Evolutionary conservation across 2,888 invertebrate species (phyloP).

Genomic region (Chloromyia formosa): DNA sequence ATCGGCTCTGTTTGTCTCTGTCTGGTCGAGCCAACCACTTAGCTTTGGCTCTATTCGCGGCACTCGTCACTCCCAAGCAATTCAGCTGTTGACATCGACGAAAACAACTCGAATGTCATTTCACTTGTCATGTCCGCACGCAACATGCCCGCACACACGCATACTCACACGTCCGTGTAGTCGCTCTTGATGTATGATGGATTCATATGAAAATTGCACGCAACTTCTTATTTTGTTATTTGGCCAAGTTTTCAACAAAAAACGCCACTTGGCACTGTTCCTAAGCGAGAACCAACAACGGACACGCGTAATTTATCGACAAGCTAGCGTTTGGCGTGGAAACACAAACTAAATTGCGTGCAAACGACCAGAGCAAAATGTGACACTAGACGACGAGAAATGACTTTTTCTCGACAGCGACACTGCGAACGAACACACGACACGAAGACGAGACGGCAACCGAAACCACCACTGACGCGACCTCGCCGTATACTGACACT

Average conservation of each 20-base stretch:
- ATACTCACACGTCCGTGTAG: neutral
- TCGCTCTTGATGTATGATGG: neutral
- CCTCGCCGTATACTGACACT: neutral
- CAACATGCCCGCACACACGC: neutral
- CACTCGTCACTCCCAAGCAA: slow-evolving; percentile 1
- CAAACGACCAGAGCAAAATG: neutral
- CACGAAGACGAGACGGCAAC: slow-evolving; percentile 16
- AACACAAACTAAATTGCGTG: neutral
- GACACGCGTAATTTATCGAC: neutral
- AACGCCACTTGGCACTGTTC: neutral
- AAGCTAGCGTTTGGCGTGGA: neutral
- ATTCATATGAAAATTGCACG: slow-evolving; percentile 36
- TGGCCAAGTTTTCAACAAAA: neutral
- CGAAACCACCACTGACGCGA: slow-evolving; percentile 6
- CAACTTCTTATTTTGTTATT: slow-evolving; percentile 23
- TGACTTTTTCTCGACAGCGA: slow-evolving; percentile 27
- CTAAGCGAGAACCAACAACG: neutral
- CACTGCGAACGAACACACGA: no score
- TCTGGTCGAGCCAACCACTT: neutral
- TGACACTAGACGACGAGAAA: neutral
- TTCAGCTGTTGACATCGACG: slow-evolving; percentile 12
- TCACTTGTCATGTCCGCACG: no score
- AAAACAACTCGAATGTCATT: slow-evolving; percentile 26
- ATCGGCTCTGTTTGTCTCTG: neutral
- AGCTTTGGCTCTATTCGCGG: neutral